A percentile compares a stretch with the other conserved stretches of the same genome.
phyloP scores from a whole-genome alignment of 2,113 vertebrate species.

The Dicrurus megarhynchus region DNA sequence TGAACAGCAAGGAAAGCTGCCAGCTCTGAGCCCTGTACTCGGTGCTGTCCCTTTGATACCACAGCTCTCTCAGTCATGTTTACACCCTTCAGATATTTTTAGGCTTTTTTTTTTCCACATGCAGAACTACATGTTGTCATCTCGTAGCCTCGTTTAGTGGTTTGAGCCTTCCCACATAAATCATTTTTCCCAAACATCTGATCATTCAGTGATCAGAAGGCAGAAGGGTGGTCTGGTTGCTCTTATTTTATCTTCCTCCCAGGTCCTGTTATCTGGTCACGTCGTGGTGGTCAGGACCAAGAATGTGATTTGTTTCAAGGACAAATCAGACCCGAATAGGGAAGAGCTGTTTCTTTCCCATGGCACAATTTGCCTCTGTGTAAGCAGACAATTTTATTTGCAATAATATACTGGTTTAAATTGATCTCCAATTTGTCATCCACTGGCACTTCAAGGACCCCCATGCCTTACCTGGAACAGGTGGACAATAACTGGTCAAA shows the following conservation, averaged over 20 bases:
- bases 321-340: not conserved
- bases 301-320: not conserved
- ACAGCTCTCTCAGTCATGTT: slow-evolving; percentile 37
- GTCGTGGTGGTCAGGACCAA: not conserved
- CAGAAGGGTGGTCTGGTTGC: not conserved
- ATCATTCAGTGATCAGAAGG: slow-evolving; percentile 28
- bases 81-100: slow-evolving; percentile 63
- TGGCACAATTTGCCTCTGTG: not conserved
- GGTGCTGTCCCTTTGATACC: not conserved
- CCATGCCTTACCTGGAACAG: not conserved
- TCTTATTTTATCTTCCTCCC: not conserved
- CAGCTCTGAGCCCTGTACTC: not conserved
- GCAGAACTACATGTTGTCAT: slow-evolving; percentile 1
- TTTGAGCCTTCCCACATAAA: slow-evolving; percentile 48
- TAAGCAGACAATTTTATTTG: not conserved
- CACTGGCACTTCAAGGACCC: not conserved
- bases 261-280: not conserved
- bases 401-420: not conserved
- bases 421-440: not conserved
- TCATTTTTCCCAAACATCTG: slow-evolving; percentile 15
- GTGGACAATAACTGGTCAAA: not conserved
- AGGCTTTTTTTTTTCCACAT: not conserved
- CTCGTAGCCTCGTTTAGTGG: not conserved
- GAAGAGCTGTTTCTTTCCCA: not conserved
- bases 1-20: not conserved